These are phyloP conservation scores for Eucidaris tribuloides DNA, from an alignment of 35 echinoderm and acorn worm species.

Conservation along the genomic window DNA sequence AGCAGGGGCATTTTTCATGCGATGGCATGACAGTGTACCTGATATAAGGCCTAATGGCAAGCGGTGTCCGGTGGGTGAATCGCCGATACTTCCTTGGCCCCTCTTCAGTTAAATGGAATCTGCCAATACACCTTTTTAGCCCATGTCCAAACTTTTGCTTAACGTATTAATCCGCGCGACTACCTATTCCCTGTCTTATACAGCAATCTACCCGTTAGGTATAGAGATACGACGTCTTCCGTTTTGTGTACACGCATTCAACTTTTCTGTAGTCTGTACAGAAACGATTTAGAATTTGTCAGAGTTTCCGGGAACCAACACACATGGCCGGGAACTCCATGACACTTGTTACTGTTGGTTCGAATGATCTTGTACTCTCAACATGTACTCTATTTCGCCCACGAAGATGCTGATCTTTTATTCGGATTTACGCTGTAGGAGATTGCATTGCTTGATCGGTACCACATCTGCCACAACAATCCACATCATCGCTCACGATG, in stretches of 20 bases:
- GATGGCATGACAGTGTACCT: constrained; percentile 67
- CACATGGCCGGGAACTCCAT: constrained; percentile 38
- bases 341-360: constrained; percentile 34
- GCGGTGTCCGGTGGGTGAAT: constrained; percentile 54
- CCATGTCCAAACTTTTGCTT: constrained; percentile 65
- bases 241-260: constrained; percentile 43
- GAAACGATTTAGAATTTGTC: no score
- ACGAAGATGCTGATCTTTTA: no score
- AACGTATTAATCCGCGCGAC: constrained; percentile 56
- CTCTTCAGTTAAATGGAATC: constrained; percentile 2
- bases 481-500: no score
- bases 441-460: no score
- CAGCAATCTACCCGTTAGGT: constrained; percentile 63
- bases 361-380: constrained; percentile 63
- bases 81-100: constrained; percentile 46
- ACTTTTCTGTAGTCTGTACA: constrained; percentile 74
- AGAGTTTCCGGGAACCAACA: constrained; percentile 39
- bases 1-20: constrained; percentile 67
- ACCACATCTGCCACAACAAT: no score
- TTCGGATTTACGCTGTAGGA: no score
- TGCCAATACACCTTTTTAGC: constrained; percentile 54
- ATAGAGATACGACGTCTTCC: constrained; percentile 61
- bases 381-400: no score
- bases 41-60: constrained; percentile 37
- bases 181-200: constrained; percentile 59